phyloP scores from a whole-genome alignment of 2,888 invertebrate species.

The Acleris literana region DNA sequence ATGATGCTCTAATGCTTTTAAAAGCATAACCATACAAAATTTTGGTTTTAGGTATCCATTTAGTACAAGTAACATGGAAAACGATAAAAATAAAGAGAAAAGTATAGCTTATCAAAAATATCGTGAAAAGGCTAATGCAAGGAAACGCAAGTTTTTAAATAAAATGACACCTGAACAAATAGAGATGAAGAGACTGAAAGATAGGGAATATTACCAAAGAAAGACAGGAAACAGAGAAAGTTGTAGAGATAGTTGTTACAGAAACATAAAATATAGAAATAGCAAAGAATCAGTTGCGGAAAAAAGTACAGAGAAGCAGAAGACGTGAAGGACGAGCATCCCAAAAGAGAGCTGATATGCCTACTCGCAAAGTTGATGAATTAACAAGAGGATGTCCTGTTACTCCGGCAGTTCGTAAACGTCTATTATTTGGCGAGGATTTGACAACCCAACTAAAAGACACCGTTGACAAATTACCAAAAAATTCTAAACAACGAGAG shows the following conservation, averaged over 20 bases:
- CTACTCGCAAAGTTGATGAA: too few species aligned
- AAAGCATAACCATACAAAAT: conserved; percentile 7
- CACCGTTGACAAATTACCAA: too few species aligned
- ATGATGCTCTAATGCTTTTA: conserved; percentile 5
- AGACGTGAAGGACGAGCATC: too few species aligned
- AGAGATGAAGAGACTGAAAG: conserved; percentile 33
- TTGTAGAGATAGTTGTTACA: conserved; percentile 21
- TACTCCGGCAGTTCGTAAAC: too few species aligned
- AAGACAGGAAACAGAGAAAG: conserved; percentile 32
- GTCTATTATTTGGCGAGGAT: too few species aligned
- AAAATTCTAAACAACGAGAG: too few species aligned
- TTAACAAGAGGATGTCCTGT: too few species aligned
- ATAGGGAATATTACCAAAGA: not conserved
- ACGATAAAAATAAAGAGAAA: not conserved
- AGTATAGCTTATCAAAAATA: conserved; percentile 2
- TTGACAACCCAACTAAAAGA: too few species aligned
- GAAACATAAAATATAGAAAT: conserved; percentile 23
- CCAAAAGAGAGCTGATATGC: too few species aligned
- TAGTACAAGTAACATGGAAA: not conserved
- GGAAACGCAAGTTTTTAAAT: conserved; percentile 34
- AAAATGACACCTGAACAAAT: conserved; percentile 33
- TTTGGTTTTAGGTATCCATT: not conserved
- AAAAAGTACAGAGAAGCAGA: too few species aligned
- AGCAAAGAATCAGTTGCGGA: not conserved
- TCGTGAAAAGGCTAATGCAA: conserved; percentile 29